A percentile compares a stretch with the other conserved stretches of the same genome.
phyloP scores from a whole-genome alignment of 2,888 invertebrate species.

The Entomobrya proxima region DNA sequence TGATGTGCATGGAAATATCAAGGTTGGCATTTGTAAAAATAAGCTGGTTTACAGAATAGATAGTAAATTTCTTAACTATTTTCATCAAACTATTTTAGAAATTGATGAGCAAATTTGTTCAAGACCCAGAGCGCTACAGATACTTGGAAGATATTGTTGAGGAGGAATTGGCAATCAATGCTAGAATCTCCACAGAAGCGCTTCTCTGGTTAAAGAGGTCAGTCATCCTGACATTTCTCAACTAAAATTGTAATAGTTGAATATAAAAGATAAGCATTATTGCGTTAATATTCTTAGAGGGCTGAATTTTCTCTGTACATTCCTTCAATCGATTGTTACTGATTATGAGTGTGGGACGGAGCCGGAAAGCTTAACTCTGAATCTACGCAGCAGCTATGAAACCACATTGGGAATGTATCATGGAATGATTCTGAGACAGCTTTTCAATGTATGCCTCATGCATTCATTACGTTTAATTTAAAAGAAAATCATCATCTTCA shows the following conservation, averaged over 20 bases:
- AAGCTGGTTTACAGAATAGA: no score
- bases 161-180: conserved; percentile 10
- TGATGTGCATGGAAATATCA: conserved; percentile 60
- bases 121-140: conserved; percentile 43
- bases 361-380: conserved; percentile 30
- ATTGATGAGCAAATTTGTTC: conserved; percentile 48
- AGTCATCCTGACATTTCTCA: neutral
- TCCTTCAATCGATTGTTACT: conserved; percentile 27
- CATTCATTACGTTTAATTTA: no score
- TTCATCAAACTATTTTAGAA: conserved; percentile 43
- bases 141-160: conserved; percentile 52
- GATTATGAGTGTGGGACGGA: conserved; percentile 37
- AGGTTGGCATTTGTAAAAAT: conserved; percentile 42
- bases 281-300: conserved; percentile 43
- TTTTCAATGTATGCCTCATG: conserved; percentile 55
- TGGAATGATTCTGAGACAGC: conserved; percentile 45
- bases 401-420: conserved; percentile 47
- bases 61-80: no score
- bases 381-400: conserved; percentile 54
- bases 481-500: no score
- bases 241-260: neutral
- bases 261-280: no score
- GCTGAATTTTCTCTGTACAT: conserved; percentile 58
- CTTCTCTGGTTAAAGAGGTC: conserved; percentile 59
- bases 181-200: conserved; percentile 34